Evolutionary conservation across 2,797 vertebrate species (phyloP), one percentile per base, ranked within the genome.

Genomic region (Onychomys leucogaster): DNA sequence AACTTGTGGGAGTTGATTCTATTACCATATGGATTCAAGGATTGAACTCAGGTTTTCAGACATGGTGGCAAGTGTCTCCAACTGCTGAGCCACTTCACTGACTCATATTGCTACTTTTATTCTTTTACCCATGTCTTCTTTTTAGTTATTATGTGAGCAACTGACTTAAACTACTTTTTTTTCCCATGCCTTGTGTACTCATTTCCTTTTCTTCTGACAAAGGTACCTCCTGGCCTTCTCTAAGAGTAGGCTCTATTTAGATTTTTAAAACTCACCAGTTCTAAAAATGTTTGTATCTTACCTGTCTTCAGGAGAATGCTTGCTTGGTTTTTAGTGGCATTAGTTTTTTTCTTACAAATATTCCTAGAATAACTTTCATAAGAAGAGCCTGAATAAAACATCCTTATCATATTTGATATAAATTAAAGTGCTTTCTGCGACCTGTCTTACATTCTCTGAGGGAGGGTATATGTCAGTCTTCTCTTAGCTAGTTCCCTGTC

Each of bases 301-400:
- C 0, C 29, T 17, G 25, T 52, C 1, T 52, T 17, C 5, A 37
- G 14, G 9, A 73, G 61, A 67, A 61, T 32, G 67, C 27, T 11
- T 65, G 0, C 8, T n/a, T 34, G 3, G 0, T 67, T 11, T 25
- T 90, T 5, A 71, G 7, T 93, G 37, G 4, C 5, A 19, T 59
- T 85, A 12, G 12, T 59, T 12, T 57, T 57, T 43, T 37, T 77
- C 34, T n/a, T 81, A 49, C 19, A 93, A n/a, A 77, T 23, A 78
- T 83, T 89, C 34, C 52, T 96, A 37, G 61, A 89, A 59, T 93
- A 73, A 52, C 4, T 90, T 89, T 71, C 27, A 65, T 32, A 90
- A 59, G 8, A 88, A 84, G 46, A 10, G 8, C 46, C 46, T 71
- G 73, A 29, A 52, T 52, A 43, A 43, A 92, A 46, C 11, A 27